Base-by-base conservation (phyloP, 2,797 vertebrate genomes). In the Ciconia nigra region DNA sequence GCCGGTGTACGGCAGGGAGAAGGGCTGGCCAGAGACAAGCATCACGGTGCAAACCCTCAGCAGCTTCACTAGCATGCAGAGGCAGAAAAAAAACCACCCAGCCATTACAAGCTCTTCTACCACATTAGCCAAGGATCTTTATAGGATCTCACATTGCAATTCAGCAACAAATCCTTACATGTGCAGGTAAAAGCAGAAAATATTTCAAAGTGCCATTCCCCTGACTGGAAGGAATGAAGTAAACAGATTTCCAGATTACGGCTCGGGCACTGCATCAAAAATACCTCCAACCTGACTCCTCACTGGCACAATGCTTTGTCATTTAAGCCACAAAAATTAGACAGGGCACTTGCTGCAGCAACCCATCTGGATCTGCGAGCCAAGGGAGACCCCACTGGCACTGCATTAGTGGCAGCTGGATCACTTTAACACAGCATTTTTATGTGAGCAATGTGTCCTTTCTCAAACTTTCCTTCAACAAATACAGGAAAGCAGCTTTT, bases 401-500 rank as follows among this genome's bases (percentile, higher is more conserved):
- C 78, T 2, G 0, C 1, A 0, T 6, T 11, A 3, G 20, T 1
- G 18, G 54, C 25, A 35, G 47, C 29, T 7, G 37, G 25, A 11
- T 19, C 0, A 4, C 49, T 52, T 33, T 10, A 20, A 28, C 1
- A 4, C 0, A 19, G 46, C 19, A 24, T 39, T 73, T 65, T 37
- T 37, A n/a, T 3, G 13, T 0, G 2, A 28, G 49, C 15, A 3
- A 2, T 0, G 6, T 1, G 1, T 11, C 37, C 37, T 42, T 13
- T 29, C 72, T 31, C 59, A 11, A 52, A 19, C 17, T 35, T 33
- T 5, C 47, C 59, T n/a, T 31, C 33, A 20, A 21, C 26, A n/a
- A 65, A 22, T 6, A 63, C 42, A 49, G 4, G 11, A 37, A 33
- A 61, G 46, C 15, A 4, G 11, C 62, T 89, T 74, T 7, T 57